These are phyloP conservation scores for Brachyptera putata DNA, from an alignment of 2,888 invertebrate genomes.

Conservation along the genomic window DNA sequence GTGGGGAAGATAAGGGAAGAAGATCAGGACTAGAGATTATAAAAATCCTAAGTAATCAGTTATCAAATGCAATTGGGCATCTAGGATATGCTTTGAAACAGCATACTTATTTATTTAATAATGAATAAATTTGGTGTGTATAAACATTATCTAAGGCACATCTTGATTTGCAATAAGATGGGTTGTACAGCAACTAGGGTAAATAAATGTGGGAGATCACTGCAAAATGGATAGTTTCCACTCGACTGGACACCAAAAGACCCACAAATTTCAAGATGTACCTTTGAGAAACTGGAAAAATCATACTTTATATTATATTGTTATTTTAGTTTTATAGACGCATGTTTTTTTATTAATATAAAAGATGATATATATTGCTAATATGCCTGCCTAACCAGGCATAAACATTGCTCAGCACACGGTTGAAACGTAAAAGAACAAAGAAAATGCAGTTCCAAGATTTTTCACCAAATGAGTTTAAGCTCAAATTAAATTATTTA, in stretches of 20 bases:
- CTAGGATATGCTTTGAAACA: conserved; percentile 33
- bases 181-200: background rate
- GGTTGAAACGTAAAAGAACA: conserved; percentile 29
- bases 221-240: background rate
- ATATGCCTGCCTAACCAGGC: conserved; percentile 30
- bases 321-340: too few relatives aligned
- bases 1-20: conserved; percentile 29
- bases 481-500: conserved; percentile 33
- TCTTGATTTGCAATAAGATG: conserved; percentile 23
- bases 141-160: conserved; percentile 30
- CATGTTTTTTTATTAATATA: too few relatives aligned
- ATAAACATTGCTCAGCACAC: conserved; percentile 31
- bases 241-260: background rate
- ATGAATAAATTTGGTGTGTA: conserved; percentile 26
- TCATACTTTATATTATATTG: too few relatives aligned
- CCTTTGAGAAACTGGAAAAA: conserved; percentile 33
- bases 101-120: too few relatives aligned
- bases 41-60: conserved; percentile 34
- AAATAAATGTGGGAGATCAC: background rate
- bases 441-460: conserved; percentile 34
- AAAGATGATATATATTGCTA: too few relatives aligned
- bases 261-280: conserved; percentile 27
- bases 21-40: conserved; percentile 37
- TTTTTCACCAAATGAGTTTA: conserved; percentile 32
- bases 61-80: conserved; percentile 34